Evolutionary conservation across 2,888 invertebrate species (phyloP).

Genomic region (Lasioglossum villosulum): DNA sequence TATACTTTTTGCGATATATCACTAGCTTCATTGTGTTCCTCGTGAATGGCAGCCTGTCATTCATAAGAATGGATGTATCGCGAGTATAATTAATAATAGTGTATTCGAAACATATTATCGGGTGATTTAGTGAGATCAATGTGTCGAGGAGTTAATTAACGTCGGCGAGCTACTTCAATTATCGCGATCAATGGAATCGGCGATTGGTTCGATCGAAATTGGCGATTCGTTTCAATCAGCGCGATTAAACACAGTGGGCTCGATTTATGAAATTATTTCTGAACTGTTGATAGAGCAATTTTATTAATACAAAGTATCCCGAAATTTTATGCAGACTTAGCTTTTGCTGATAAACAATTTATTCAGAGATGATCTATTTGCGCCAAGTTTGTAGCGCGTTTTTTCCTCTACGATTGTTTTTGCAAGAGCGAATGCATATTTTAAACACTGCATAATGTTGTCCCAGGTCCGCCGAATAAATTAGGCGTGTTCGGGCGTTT

Average conservation of each 20-base stretch:
- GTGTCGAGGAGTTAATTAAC: constrained; percentile 38
- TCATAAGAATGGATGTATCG: constrained; percentile 29
- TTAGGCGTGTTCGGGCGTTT: constrained; percentile 23
- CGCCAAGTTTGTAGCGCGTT: not conserved
- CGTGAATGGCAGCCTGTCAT: constrained; percentile 45
- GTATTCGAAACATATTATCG: constrained; percentile 50
- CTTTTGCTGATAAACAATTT: not conserved
- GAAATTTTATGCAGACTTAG: not conserved
- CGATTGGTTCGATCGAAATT: not conserved
- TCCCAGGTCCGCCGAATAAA: constrained; percentile 3
- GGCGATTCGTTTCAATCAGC: not conserved
- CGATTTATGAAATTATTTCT: not conserved
- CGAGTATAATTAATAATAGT: constrained; percentile 39
- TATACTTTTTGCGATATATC: constrained; percentile 44
- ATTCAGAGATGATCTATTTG: not conserved
- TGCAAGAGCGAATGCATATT: not conserved
- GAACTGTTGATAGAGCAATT: not conserved
- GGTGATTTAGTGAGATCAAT: constrained; percentile 50
- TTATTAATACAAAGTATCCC: not conserved
- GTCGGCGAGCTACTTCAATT: not conserved
- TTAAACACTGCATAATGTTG: constrained; percentile 22
- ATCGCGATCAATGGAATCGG: constrained; percentile 18
- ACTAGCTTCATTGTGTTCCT: constrained; percentile 48
- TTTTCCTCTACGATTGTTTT: not conserved
- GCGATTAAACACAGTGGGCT: not conserved